Percentiles rank a stretch among this genome's conserved stretches.
These are phyloP conservation scores for Drosophila rhopaloa DNA, from an alignment of 1,140 invertebrate genomes.

Conservation along the genomic window DNA sequence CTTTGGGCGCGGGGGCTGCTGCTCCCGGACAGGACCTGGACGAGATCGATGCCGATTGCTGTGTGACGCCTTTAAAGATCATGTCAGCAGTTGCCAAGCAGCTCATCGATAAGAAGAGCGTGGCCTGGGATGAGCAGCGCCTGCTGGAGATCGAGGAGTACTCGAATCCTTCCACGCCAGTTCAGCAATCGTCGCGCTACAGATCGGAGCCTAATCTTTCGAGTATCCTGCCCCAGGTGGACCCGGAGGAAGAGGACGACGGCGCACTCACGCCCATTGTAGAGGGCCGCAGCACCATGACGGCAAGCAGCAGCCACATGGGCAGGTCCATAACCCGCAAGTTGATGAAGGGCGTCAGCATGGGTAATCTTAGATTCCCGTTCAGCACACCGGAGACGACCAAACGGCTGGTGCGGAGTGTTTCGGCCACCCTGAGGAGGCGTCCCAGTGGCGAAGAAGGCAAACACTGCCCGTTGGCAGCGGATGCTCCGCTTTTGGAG, in stretches of 20 bases:
- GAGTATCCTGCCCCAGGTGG: constrained; percentile 58
- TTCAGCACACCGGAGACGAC: constrained; percentile 80
- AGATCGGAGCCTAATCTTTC: constrained; percentile 84
- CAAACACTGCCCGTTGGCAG: constrained; percentile 34
- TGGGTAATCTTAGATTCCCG: constrained; percentile 77
- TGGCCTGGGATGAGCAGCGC: constrained; percentile 73
- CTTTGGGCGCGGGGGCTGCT: constrained; percentile 2
- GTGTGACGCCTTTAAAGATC: constrained; percentile 70
- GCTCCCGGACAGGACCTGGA: constrained; percentile 52
- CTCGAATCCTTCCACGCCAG: constrained; percentile 73
- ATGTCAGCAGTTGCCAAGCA: constrained; percentile 70
- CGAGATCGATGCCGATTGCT: constrained; percentile 57
- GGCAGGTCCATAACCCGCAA: constrained; percentile 74
- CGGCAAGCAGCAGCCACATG: constrained; percentile 37
- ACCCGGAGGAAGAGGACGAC: constrained; percentile 36
- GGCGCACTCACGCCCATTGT: constrained; percentile 64
- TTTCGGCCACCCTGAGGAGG: constrained; percentile 66
- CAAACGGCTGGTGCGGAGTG: constrained; percentile 73
- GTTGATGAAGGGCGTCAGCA: constrained; percentile 84
- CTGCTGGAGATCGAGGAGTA: constrained; percentile 76
- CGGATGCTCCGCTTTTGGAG: constrained; percentile 56
- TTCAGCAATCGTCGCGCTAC: constrained; percentile 74
- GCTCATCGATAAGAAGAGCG: constrained; percentile 69
- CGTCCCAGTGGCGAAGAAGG: constrained; percentile 64
- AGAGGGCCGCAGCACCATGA: constrained; percentile 43